Evolutionary conservation across 2,797 vertebrate genomes (phyloP), one percentile per base, ranked within the genome.

Genomic region (Pteropus rufus): DNA sequence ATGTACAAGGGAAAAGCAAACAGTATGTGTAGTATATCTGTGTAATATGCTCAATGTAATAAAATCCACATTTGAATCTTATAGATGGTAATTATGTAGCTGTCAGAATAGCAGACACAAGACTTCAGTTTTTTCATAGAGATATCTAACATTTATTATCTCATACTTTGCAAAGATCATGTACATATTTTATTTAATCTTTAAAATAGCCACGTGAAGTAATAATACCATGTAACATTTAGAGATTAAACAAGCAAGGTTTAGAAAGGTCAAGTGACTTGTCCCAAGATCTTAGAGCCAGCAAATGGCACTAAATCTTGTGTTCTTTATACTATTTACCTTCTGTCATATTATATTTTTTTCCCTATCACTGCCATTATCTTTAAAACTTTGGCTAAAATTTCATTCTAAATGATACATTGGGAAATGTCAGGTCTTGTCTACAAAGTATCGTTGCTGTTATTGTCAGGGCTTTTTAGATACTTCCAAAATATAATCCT

Each of bases 1-100:
- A 70, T 56, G 26, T 64, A 10, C 54, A 41, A 64, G 96, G 97
- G 97, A 96, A 97, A 98, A 93, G 16, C 96, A 95, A 98, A 96
- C 95, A 96, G 92, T 96, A 86, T 87, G 95, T 96, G 93, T 79
- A 70, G 15, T 94, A 18, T 91, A 94, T 96, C 64, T 82, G 7
- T 54, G n/a, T 95, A 54, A 46, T 64, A 81, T 73, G 9, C 46
- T 73, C 86, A 76, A 69, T 89, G 31, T 65, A 75, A 26, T 83
- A 91, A 85, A 91, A 84, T 85, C 39, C 44, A 41, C 75, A 88
- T 95, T 85, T 64, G 4, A 96, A 73, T 87, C 39, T 60, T 94
- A 69, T 56, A 65, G 73, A 49, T 62, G 12, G 29, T 76, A 86
- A 86, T 91, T 83, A 62, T 39, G 3, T 58, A 85, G 39, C 73